phyloP scores from a whole-genome alignment of 64 coral and sea anemone species.

The Trachythela sp. region DNA sequence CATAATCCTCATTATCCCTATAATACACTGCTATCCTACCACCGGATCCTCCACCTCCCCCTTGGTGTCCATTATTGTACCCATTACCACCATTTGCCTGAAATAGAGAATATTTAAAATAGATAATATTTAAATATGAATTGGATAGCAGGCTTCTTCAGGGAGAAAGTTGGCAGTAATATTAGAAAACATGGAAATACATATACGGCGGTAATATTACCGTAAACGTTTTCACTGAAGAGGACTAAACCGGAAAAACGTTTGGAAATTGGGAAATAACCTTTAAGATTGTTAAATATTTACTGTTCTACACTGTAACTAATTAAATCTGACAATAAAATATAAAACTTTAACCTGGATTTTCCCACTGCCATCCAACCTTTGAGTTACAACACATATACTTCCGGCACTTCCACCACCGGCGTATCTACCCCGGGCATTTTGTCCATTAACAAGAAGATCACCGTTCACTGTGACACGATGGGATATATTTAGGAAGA shows the following conservation, averaged over 20 bases:
- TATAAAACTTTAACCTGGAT: slow-evolving; percentile 58
- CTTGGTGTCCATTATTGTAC: slow-evolving; percentile 33
- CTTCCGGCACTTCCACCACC: slow-evolving; percentile 96
- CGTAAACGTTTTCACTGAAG: no score
- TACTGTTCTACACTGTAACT: no score
- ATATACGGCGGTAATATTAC: no score
- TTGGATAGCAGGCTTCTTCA: no score
- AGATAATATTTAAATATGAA: no score
- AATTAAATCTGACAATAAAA: not conserved
- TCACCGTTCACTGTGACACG: slow-evolving; percentile 80
- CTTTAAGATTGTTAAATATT: no score
- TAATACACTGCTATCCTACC: slow-evolving; percentile 85
- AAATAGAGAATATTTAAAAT: slow-evolving; percentile 18
- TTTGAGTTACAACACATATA: slow-evolving; percentile 59
- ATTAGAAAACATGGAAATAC: no score
- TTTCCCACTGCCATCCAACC: slow-evolving; percentile 80
- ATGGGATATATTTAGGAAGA: slow-evolving; percentile 66
- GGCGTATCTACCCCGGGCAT: slow-evolving; percentile 43
- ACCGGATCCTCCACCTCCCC: slow-evolving; percentile 83
- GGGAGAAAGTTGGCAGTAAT: no score
- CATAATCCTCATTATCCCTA: slow-evolving; percentile 55
- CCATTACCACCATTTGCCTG: slow-evolving; percentile 97
- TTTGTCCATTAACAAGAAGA: slow-evolving; percentile 60
- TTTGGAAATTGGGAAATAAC: no score
- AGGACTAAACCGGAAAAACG: no score